These are phyloP conservation scores for Muntiacus reevesi DNA, from an alignment of 2,113 vertebrate species.

Conservation along the genomic window DNA sequence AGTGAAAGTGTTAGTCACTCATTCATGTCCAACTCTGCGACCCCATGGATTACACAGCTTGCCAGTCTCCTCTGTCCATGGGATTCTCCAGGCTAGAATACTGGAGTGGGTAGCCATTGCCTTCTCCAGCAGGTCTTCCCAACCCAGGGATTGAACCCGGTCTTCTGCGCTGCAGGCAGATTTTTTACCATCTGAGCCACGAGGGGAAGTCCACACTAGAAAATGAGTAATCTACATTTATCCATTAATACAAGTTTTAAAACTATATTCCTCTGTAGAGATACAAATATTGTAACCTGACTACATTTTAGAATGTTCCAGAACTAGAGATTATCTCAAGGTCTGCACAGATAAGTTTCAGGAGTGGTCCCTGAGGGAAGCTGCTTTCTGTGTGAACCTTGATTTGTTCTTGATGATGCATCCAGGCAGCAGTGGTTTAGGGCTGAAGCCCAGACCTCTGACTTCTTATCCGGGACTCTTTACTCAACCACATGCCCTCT, in stretches of 20 bases:
- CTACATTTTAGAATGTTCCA: not conserved
- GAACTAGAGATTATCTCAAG: not conserved
- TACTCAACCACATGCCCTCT: not conserved
- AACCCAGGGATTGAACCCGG: not conserved
- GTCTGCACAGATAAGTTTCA: not conserved
- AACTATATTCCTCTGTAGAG: not conserved
- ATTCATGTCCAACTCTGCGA: not conserved
- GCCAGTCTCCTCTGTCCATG: not conserved
- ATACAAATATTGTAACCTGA: not conserved
- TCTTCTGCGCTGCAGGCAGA: not conserved
- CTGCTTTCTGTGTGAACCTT: not conserved
- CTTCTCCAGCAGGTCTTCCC: not conserved
- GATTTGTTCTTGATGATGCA: not conserved
- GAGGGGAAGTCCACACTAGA: not conserved
- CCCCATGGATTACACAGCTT: not conserved
- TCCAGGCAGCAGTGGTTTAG: not conserved
- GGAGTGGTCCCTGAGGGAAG: not conserved
- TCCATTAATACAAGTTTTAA: not conserved
- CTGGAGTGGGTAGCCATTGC: not conserved
- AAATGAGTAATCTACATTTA: not conserved
- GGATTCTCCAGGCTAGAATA: not conserved
- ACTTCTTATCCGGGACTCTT: not conserved
- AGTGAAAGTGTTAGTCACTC: not conserved
- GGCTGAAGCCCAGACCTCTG: not conserved
- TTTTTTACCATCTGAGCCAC: not conserved